phyloP scores from a whole-genome alignment of 2,888 invertebrate genomes.

The Leptinotarsa haldemani region DNA sequence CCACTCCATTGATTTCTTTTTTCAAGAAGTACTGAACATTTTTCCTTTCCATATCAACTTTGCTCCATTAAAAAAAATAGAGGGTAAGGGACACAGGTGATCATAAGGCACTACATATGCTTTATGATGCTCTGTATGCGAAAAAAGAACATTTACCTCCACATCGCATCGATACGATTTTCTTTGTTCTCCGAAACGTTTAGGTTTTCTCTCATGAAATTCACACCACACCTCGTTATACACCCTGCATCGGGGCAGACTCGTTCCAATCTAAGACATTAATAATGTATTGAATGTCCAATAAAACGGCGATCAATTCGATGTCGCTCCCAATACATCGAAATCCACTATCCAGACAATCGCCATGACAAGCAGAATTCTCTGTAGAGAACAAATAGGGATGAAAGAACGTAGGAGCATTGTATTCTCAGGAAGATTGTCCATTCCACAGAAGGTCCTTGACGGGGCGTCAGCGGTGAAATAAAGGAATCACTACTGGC shows the following conservation, averaged over 20 bases:
- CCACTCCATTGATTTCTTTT: no score
- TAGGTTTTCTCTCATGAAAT: background rate
- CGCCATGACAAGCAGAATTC: slow-evolving; percentile 29
- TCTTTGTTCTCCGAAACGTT: background rate
- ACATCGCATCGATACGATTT: background rate
- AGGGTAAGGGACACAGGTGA: no score
- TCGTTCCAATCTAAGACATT: slow-evolving; percentile 31
- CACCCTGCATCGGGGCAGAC: background rate
- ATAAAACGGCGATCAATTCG: slow-evolving; percentile 39
- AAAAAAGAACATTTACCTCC: background rate
- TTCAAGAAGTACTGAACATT: no score
- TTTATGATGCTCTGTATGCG: background rate
- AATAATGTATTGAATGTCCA: slow-evolving; percentile 51
- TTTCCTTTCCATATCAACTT: no score
- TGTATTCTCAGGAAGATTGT: background rate
- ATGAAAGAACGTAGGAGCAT: background rate
- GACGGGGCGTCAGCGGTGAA: background rate
- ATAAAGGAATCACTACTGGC: no score
- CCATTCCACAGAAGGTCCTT: background rate
- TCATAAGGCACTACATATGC: no score
- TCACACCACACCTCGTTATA: background rate
- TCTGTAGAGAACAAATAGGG: slow-evolving; percentile 32
- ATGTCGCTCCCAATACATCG: slow-evolving; percentile 47
- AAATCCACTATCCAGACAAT: slow-evolving; percentile 51
- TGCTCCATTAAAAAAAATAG: no score